Evolutionary conservation across 2,888 invertebrate genomes (phyloP), one percentile per base, ranked within the genome.

Genomic region (Melieria picta): DNA sequence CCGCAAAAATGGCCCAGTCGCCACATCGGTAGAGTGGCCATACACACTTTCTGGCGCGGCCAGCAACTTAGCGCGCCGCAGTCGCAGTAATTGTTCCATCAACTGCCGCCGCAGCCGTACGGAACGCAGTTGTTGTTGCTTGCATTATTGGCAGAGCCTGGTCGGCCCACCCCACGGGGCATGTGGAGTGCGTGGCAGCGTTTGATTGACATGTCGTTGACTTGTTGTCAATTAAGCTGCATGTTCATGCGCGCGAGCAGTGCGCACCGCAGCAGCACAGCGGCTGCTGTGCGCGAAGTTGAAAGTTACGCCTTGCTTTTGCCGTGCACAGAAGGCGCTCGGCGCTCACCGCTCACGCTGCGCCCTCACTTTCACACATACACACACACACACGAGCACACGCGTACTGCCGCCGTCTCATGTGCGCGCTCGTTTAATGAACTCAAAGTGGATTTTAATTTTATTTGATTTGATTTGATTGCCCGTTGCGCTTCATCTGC

Each of bases 151-250:
- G 50, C 11, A 10, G 50, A 11, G 50, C 10, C 30, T 30, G 3
- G 30, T 30, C 58, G 58, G 42, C 63, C 58, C 11, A 47, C 58
- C 42, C 48, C 70, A 58, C 57, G 47, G 61, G 47, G 69, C n/a
- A 10, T 50, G 45, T 48, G 69, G 72, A 72, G 67, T 64, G 71
- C 74, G 6, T 52, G n/a, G 5, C 52, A 5, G 13, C 13, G 56
- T 76, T 83, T 85, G 85, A 85, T 85, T 85, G 85, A 85, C 85
- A 85, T 80, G 85, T 84, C 84, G 85, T 81, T 85, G 85, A 85
- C 85, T 85, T 82, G 81, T 79, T 80, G 82, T 84, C 83, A 84
- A 84, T 82, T 84, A 84, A 82, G 80, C 81, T 77, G 79, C 81
- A 76, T 73, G 72, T 77, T 70, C 77, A 82, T 79, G 79, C 79